These are phyloP conservation scores for Cettia cetti DNA, from an alignment of 2,113 vertebrate species.

Conservation along the genomic window DNA sequence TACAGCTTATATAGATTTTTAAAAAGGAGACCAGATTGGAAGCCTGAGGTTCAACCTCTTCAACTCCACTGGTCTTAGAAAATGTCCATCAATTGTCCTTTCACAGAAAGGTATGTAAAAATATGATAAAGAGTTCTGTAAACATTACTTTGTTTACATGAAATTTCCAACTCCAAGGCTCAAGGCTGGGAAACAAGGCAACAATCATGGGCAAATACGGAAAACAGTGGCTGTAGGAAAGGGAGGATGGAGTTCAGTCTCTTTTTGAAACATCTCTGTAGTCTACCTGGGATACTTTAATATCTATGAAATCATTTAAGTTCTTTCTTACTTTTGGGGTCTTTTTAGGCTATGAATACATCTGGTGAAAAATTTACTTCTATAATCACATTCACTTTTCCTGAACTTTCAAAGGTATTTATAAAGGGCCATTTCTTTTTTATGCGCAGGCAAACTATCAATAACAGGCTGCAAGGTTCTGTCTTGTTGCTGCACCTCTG, in stretches of 20 bases:
- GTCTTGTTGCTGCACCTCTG: background rate
- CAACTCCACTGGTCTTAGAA: no score
- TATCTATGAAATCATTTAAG: background rate
- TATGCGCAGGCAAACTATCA: background rate
- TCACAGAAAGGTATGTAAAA: no score
- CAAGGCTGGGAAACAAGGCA: no score
- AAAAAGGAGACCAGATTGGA: no score
- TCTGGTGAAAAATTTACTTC: background rate
- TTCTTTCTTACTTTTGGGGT: background rate
- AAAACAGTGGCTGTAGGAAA: background rate
- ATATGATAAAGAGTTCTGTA: no score
- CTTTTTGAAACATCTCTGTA: background rate
- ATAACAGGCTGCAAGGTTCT: background rate
- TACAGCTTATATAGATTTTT: no score
- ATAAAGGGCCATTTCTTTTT: background rate
- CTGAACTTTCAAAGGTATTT: background rate
- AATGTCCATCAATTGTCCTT: no score
- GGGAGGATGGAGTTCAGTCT: background rate
- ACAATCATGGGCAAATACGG: background rate
- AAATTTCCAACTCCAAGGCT: no score
- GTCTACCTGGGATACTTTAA: background rate
- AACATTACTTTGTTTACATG: no score
- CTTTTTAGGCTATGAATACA: background rate
- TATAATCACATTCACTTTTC: background rate
- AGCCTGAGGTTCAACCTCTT: no score